Evolutionary conservation across 2,888 invertebrate genomes (phyloP), one percentile per base, ranked within the genome.

Genomic region (Drosophila nr. perissopoda): DNA sequence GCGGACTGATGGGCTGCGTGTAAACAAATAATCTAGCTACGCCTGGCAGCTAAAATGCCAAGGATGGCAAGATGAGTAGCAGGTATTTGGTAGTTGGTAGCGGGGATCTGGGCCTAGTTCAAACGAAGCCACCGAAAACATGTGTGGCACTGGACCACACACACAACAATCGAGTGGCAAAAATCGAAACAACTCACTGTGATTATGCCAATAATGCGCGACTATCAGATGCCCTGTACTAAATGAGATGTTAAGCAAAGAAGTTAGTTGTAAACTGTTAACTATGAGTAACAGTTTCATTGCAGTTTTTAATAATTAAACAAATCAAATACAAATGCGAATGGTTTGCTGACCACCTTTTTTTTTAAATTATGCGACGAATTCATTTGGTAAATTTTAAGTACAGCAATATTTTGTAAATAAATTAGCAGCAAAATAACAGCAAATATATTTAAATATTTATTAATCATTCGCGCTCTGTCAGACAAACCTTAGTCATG

Each of bases 51-150:
- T 27, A 33, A 27, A 10, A 29, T 29, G 31, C 29, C 29, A 29
- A 31, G 40, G 29, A 40, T 40, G 40, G n/a, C 13, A 6, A n/a
- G n/a, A 29, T n/a, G 40, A 16, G 8, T 21, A 31, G 31, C 27
- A 27, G 38, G 54, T 40, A 54, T 38, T 18, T 49, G 49, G 27
- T 31, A 53, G 45, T 27, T 52, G 52, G 45, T 16, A 58, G 34
- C 31, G 40, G 53, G 18, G 36, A 33, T 42, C 40, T 64, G 70
- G 70, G 63, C 51, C 62, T 86, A 89, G 85, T 82, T 85, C 85
- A 85, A 85, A 87, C 89, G 75, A 87, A 89, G 82, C 70, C 75
- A 80, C 89, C 85, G 82, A 89, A 85, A 84, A 80, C 81, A 77
- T 81, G 68, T 79, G 71, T 76, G 40, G 51, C 75, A 64, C 8